Percentiles rank a stretch among this genome's conserved stretches.
Evolutionary conservation across 2,888 invertebrate genomes (phyloP).

Genomic region (Ctenicera cuprea): DNA sequence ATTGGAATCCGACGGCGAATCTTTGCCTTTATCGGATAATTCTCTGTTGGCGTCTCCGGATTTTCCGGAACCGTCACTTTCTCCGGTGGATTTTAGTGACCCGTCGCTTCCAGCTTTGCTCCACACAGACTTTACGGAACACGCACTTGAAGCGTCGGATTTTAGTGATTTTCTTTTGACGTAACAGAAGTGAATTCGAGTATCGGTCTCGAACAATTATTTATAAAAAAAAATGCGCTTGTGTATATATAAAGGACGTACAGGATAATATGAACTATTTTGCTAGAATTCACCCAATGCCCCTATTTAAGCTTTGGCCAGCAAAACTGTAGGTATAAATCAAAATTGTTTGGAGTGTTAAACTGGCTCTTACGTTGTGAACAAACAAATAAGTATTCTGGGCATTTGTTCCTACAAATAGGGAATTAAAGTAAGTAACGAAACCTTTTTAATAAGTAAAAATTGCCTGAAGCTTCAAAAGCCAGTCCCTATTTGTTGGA

Average conservation of each 20-base stretch:
- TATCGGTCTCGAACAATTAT: conserved; percentile 40
- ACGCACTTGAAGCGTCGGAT: conserved; percentile 67
- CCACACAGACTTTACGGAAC: conserved; percentile 69
- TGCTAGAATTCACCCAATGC: conserved; percentile 24
- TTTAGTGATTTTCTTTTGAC: conserved; percentile 70
- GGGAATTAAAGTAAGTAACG: conserved; percentile 20
- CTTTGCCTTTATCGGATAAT: conserved; percentile 75
- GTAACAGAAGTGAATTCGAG: conserved; percentile 60
- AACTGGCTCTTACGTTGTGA: not conserved
- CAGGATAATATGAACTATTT: conserved; percentile 7
- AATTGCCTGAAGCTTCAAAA: not conserved
- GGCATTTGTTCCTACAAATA: conserved; percentile 32
- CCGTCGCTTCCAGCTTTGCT: conserved; percentile 67
- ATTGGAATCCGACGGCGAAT: conserved; percentile 78
- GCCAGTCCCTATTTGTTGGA: conserved; percentile 33
- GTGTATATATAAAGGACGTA: conserved; percentile 23
- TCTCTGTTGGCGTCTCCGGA: conserved; percentile 74
- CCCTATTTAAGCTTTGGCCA: conserved; percentile 20
- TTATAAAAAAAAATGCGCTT: conserved; percentile 21
- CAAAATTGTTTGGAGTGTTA: not conserved
- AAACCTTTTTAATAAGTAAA: not conserved
- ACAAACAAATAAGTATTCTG: not conserved
- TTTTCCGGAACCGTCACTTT: conserved; percentile 74
- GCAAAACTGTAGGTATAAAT: not conserved
- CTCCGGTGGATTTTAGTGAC: conserved; percentile 75